phyloP scores from a whole-genome alignment of 2,113 vertebrate species.

The Salvator merianae region DNA sequence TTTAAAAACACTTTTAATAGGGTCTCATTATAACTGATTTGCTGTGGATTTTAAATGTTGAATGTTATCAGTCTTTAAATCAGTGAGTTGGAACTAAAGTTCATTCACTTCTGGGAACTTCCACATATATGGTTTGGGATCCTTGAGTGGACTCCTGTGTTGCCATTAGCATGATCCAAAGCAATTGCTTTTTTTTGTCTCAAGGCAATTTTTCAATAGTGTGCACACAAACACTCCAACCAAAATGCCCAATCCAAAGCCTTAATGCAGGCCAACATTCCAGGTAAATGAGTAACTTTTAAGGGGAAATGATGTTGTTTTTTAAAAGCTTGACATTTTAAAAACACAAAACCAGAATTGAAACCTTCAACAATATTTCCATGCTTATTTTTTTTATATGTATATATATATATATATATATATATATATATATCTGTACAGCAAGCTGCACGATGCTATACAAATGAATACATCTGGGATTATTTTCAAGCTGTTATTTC shows the following conservation, averaged over 20 bases:
- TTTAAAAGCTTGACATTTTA: constrained; percentile 81
- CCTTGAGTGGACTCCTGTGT: constrained; percentile 53
- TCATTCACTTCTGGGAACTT: neutral
- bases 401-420: too few relatives aligned
- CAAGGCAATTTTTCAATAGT: constrained; percentile 75
- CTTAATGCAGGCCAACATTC: constrained; percentile 82
- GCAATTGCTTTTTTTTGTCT: constrained; percentile 69
- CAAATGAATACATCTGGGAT: constrained; percentile 87
- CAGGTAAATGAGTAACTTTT: constrained; percentile 82
- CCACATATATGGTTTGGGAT: neutral
- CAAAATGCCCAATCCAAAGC: constrained; percentile 79
- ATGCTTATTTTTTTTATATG: too few relatives aligned
- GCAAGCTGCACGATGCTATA: constrained; percentile 76
- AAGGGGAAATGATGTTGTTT: constrained; percentile 81
- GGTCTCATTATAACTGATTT: constrained; percentile 43
- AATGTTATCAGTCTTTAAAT: neutral
- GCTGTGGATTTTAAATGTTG: constrained; percentile 52
- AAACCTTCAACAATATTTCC: constrained; percentile 81
- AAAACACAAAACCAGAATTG: constrained; percentile 79
- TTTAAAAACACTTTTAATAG: constrained; percentile 41
- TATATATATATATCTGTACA: constrained; percentile 79
- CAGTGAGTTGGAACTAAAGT: neutral
- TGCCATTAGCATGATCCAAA: constrained; percentile 69
- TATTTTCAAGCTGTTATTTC: constrained; percentile 84
- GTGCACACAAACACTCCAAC: neutral